Percentiles rank a stretch among this genome's conserved stretches.
phyloP scores from a whole-genome alignment of 2,113 vertebrate species.

The Oryzias javanicus region DNA sequence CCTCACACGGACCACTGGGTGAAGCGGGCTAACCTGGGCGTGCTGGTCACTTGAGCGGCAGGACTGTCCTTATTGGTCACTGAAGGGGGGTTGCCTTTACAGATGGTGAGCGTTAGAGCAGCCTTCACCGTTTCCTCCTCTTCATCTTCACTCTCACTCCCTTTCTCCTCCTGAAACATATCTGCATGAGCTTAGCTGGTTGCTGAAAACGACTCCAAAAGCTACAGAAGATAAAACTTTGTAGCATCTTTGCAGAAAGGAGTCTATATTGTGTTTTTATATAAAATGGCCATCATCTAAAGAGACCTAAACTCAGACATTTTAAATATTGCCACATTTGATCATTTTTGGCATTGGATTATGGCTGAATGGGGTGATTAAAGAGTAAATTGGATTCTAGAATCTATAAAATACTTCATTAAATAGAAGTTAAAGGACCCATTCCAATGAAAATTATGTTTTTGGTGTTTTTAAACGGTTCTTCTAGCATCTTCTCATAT shows the following conservation, averaged over 20 bases:
- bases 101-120: conserved; percentile 12
- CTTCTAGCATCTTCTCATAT: no score
- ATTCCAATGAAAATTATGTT: no score
- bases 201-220: conserved; percentile 5
- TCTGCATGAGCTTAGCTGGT: conserved; percentile 55
- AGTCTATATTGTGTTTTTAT: no score
- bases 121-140: conserved; percentile 69
- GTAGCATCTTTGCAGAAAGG: background rate
- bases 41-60: conserved; percentile 10
- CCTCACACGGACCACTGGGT: background rate
- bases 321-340: no score
- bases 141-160: conserved; percentile 85
- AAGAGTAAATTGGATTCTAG: no score
- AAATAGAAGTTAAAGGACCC: no score
- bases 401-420: no score
- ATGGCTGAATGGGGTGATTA: no score
- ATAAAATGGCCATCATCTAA: no score
- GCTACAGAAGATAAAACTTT: background rate
- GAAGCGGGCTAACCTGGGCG: conserved; percentile 45
- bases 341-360: no score
- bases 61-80: conserved; percentile 25
- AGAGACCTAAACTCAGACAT: no score
- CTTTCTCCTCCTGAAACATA: conserved; percentile 85
- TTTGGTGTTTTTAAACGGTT: no score
- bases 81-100: conserved; percentile 31